Percentiles rank a stretch among this genome's conserved stretches.
Evolutionary conservation across 92 coral and sea anemone genomes (phyloP).

Genomic region (Epizoanthus illoricatus): DNA sequence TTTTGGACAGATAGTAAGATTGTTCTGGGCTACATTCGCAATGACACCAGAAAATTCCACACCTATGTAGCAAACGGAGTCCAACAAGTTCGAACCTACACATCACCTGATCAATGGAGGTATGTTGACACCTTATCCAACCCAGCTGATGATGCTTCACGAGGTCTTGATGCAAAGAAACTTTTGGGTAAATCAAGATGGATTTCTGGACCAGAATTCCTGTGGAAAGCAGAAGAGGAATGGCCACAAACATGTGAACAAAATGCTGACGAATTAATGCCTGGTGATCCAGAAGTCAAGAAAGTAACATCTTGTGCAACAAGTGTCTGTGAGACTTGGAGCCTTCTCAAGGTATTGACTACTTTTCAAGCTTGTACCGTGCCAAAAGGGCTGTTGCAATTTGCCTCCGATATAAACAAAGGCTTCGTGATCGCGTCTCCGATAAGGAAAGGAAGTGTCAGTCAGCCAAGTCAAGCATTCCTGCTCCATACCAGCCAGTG

Average conservation of each 20-base stretch:
- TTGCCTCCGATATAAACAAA: no score
- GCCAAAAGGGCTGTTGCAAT: no score
- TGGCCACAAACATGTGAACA: neutral
- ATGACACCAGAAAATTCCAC: constrained; percentile 10
- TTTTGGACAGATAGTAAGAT: constrained; percentile 42
- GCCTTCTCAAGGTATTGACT: no score
- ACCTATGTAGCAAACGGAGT: constrained; percentile 32
- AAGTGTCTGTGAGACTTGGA: no score
- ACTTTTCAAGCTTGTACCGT: no score
- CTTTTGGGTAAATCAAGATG: neutral
- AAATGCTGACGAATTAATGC: no score
- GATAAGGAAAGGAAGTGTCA: no score
- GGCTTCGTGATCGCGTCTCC: no score
- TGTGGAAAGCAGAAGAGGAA: neutral
- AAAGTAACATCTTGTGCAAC: no score
- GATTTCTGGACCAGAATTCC: constrained; percentile 31
- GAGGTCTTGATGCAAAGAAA: constrained; percentile 9
- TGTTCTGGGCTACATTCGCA: constrained; percentile 34
- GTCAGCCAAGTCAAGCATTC: no score
- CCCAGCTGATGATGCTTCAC: constrained; percentile 22
- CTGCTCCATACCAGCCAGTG: no score
- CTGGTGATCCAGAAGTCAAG: no score
- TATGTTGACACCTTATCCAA: constrained; percentile 24
- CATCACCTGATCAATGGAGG: constrained; percentile 24
- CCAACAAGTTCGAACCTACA: constrained; percentile 8